Conservation (phyloP, 2,888 invertebrate species). For the Theretra japonica region DNA sequence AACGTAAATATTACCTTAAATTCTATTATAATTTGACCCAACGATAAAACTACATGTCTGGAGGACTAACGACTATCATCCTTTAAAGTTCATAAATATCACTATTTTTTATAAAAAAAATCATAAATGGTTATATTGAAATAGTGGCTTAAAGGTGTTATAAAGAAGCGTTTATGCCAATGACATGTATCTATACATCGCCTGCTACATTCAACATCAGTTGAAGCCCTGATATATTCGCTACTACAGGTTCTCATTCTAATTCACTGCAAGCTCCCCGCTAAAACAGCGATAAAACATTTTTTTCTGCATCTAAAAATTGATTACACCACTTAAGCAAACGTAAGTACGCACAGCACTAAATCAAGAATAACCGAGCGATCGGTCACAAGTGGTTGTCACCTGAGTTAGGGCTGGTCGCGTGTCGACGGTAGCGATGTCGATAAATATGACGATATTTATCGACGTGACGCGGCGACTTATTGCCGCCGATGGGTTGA, state of each 20-base stretch:
- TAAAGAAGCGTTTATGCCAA: neutral
- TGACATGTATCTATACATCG: neutral
- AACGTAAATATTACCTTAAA: no score
- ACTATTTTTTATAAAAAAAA: no score
- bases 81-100: no score
- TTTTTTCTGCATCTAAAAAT: constrained; percentile 30
- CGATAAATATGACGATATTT: constrained; percentile 73
- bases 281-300: constrained; percentile 19
- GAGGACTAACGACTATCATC: no score
- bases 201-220: neutral
- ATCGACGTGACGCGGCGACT: constrained; percentile 71
- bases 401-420: constrained; percentile 37
- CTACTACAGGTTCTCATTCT: neutral
- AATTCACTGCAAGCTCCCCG: constrained; percentile 1
- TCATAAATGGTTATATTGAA: no score
- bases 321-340: constrained; percentile 38
- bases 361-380: constrained; percentile 49
- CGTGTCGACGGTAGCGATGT: constrained; percentile 62
- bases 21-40: no score
- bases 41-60: no score
- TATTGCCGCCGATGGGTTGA: constrained; percentile 73
- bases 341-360: constrained; percentile 41
- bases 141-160: neutral
- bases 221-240: neutral
- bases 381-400: constrained; percentile 40